Percentiles rank a stretch among this genome's conserved stretches.
Evolutionary conservation across 2,888 invertebrate genomes (phyloP).

Genomic region (Aphelenchoides bicaudatus): DNA sequence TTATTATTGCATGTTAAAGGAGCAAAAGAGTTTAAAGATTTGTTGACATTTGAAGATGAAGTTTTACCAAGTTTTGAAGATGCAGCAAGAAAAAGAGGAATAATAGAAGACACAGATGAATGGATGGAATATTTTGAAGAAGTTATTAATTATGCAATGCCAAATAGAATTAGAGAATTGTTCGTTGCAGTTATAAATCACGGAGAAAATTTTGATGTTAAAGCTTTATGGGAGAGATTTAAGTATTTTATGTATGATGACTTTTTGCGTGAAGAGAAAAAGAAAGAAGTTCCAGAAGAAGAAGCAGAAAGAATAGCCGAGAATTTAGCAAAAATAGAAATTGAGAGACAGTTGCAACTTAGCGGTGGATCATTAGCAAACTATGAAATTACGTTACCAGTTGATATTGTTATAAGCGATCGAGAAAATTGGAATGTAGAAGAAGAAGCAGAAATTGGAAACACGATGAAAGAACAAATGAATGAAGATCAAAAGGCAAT

Average conservation of each 20-base stretch:
- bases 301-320: constrained; percentile 21
- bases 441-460: constrained; percentile 13
- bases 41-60: constrained; percentile 36
- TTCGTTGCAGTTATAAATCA: constrained; percentile 25
- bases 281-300: constrained; percentile 18
- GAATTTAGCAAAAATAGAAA: constrained; percentile 23
- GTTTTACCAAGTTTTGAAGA: constrained; percentile 21
- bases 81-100: constrained; percentile 27
- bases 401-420: constrained; percentile 12
- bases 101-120: constrained; percentile 23
- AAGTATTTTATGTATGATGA: constrained; percentile 21
- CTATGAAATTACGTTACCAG: background rate
- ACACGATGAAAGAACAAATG: constrained; percentile 11
- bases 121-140: constrained; percentile 22
- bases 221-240: constrained; percentile 22
- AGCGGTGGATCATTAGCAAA: constrained; percentile 14
- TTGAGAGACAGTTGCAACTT: constrained; percentile 24
- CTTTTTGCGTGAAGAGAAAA: constrained; percentile 2
- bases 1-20: constrained; percentile 31
- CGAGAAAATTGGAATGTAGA: constrained; percentile 1
- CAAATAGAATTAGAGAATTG: constrained; percentile 19
- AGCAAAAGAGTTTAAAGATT: constrained; percentile 35
- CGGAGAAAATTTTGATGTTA: constrained; percentile 15
- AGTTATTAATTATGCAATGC: constrained; percentile 13
- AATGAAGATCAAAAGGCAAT: constrained; percentile 22